phyloP scores from a whole-genome alignment of 2,113 vertebrate species.

The Mionectes macconnelli region DNA sequence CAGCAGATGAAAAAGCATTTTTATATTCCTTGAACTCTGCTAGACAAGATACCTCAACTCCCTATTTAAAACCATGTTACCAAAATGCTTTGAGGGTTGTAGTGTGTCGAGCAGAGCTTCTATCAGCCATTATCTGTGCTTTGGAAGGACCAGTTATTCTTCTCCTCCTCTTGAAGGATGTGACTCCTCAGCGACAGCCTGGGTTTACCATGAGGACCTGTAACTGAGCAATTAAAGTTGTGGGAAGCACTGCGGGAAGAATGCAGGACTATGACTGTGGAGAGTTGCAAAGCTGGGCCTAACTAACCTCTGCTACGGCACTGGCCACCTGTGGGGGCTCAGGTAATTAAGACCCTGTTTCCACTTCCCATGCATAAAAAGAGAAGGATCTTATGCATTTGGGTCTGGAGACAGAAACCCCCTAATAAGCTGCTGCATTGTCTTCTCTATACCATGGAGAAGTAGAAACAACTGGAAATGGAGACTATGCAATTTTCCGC shows the following conservation, averaged over 20 bases:
- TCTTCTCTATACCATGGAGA: rapidly evolving
- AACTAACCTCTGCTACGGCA: not conserved
- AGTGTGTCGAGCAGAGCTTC: not conserved
- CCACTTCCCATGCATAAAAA: not conserved
- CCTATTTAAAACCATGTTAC: not conserved
- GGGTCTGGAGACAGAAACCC: not conserved
- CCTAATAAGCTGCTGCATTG: not conserved
- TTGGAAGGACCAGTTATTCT: not conserved
- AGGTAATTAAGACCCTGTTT: not conserved
- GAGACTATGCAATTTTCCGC: rapidly evolving
- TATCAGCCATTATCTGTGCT: not conserved
- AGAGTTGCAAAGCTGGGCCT: not conserved
- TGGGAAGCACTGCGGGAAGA: rapidly evolving
- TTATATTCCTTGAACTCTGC: not conserved
- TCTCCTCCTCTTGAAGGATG: not conserved
- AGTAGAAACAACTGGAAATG: not conserved
- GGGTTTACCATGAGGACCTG: not conserved
- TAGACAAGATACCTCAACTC: not conserved
- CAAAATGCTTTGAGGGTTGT: not conserved
- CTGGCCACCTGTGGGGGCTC: rapidly evolving
- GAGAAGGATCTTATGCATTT: rapidly evolving
- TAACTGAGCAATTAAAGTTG: not conserved
- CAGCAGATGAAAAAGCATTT: not conserved
- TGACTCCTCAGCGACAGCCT: not conserved
- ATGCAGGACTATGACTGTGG: too few species aligned